These are phyloP conservation scores for Pteria penguin DNA, from an alignment of 2,888 invertebrate genomes.

Conservation along the genomic window DNA sequence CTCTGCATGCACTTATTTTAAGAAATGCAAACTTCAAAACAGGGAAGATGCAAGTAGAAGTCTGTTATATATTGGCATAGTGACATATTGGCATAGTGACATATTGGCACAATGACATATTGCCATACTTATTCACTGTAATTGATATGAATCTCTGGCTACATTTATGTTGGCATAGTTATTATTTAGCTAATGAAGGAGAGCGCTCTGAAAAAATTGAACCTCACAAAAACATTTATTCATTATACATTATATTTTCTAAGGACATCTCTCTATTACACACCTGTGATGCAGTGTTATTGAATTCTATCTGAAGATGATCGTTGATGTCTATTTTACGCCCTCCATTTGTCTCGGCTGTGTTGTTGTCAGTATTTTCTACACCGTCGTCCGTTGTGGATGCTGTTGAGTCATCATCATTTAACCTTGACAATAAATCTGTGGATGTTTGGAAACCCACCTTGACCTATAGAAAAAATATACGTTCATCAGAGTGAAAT, in stretches of 20 bases:
- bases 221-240: neutral
- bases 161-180: too few species aligned
- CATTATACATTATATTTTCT: neutral
- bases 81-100: too few species aligned
- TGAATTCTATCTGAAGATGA: conserved; percentile 71
- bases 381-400: conserved; percentile 44
- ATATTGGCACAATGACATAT: too few species aligned
- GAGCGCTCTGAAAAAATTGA: too few species aligned
- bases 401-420: neutral
- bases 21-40: too few species aligned
- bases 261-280: neutral
- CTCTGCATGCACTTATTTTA: too few species aligned
- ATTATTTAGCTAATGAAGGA: too few species aligned
- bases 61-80: too few species aligned
- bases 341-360: conserved; percentile 36
- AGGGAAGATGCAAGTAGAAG: too few species aligned
- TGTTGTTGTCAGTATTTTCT: conserved; percentile 41
- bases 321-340: conserved; percentile 60
- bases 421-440: conserved; percentile 57
- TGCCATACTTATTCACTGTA: too few species aligned
- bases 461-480: conserved; percentile 64
- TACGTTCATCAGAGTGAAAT: neutral
- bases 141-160: too few species aligned
- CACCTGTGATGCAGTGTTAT: conserved; percentile 74
- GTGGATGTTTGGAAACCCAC: conserved; percentile 71